A percentile compares a stretch with the other conserved stretches of the same genome.
Conservation (phyloP, 2,797 vertebrate genomes). For the Ateles fusciceps region DNA sequence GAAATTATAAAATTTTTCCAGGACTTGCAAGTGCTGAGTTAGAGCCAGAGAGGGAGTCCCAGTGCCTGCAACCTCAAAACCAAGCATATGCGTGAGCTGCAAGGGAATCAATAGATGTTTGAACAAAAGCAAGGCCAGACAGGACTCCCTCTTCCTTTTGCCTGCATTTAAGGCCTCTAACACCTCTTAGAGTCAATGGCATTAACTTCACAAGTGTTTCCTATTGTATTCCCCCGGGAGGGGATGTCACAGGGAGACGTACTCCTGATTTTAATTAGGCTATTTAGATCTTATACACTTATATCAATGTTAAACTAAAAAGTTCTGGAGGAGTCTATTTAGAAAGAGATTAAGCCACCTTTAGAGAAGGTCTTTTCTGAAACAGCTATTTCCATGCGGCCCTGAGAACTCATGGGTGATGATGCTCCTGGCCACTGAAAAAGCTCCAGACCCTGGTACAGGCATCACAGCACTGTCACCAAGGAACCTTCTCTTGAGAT, state of each 20-base stretch:
- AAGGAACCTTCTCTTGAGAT: background rate
- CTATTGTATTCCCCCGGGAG: background rate
- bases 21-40: background rate
- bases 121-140: background rate
- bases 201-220: constrained; percentile 8
- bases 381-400: background rate
- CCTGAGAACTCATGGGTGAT: rapidly evolving
- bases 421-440: background rate
- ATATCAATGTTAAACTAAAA: background rate
- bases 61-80: background rate
- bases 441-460: background rate
- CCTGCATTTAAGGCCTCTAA: background rate
- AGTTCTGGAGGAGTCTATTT: background rate
- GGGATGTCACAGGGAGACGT: background rate
- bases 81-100: background rate
- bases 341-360: background rate
- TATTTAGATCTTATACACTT: constrained; percentile 1
- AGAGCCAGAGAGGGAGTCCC: background rate
- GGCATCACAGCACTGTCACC: background rate
- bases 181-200: background rate
- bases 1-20: background rate
- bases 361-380: background rate
- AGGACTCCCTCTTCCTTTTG: background rate
- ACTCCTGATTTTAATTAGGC: background rate
- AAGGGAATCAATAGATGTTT: background rate